Percentiles rank a stretch among this genome's conserved stretches.
phyloP scores from a whole-genome alignment of 2,888 invertebrate genomes.

The Diarsia brunnea region DNA sequence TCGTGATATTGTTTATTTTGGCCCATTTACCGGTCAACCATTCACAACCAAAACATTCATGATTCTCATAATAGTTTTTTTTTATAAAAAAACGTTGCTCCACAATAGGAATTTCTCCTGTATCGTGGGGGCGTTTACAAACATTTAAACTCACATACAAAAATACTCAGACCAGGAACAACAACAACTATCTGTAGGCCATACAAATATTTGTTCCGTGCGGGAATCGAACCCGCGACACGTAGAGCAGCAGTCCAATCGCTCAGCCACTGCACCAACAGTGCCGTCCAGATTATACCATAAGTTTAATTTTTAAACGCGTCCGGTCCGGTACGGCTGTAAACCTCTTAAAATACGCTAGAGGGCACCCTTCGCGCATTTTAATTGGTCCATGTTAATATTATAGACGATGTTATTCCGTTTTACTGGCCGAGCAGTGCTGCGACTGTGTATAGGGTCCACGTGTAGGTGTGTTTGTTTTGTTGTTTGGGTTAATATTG shows the following conservation, averaged over 20 bases:
- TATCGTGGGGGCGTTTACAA: too few species aligned
- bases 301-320: conserved; percentile 78
- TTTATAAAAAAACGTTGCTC: too few species aligned
- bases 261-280: too few species aligned
- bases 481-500: conserved; percentile 23
- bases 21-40: conserved; percentile 21
- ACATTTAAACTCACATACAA: too few species aligned
- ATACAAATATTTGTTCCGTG: too few species aligned
- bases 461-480: conserved; percentile 37
- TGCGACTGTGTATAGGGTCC: conserved; percentile 16
- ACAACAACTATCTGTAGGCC: too few species aligned
- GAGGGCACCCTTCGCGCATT: conserved; percentile 72
- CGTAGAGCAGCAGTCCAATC: too few species aligned
- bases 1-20: conserved; percentile 13
- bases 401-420: conserved; percentile 69
- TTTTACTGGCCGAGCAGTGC: conserved; percentile 40
- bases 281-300: conserved; percentile 72
- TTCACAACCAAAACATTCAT: conserved; percentile 26
- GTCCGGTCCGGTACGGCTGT: conserved; percentile 65
- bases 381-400: conserved; percentile 79
- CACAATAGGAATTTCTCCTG: too few species aligned
- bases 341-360: conserved; percentile 73
- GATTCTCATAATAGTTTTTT: conserved; percentile 60
- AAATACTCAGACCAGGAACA: too few species aligned
- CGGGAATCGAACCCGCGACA: too few species aligned